phyloP scores from a whole-genome alignment of 2,113 vertebrate genomes.

The Patagioenas fasciata region DNA sequence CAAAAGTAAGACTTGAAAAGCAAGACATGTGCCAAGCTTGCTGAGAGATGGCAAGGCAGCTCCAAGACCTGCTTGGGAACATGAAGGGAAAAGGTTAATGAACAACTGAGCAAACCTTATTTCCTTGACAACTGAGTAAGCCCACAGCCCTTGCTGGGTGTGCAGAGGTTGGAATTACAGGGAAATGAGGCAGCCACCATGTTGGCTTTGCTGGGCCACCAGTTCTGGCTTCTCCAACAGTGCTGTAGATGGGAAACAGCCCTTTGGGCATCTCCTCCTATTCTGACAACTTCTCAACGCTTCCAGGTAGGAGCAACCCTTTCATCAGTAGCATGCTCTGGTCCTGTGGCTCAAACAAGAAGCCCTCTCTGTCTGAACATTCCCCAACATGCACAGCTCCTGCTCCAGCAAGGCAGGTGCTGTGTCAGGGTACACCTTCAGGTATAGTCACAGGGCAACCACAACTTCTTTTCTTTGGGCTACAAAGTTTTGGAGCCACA shows the following conservation, averaged over 20 bases:
- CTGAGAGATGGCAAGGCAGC: not conserved
- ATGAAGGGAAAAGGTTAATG: not conserved
- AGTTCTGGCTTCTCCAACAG: not conserved
- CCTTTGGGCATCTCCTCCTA: not conserved
- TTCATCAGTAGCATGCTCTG: accelerated
- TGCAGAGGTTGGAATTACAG: not conserved
- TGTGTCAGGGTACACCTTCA: not conserved
- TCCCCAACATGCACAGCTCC: not conserved
- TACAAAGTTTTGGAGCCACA: not conserved
- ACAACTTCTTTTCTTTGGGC: not conserved
- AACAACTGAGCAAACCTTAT: not conserved
- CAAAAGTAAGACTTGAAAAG: not conserved
- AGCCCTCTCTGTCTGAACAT: not conserved
- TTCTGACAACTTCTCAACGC: not conserved
- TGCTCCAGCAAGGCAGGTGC: not conserved
- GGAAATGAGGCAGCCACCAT: not conserved
- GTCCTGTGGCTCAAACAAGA: not conserved
- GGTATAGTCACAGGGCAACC: accelerated
- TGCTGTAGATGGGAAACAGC: not conserved
- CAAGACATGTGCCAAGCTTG: not conserved
- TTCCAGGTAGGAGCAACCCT: accelerated
- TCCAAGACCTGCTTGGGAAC: not conserved
- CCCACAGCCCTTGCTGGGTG: not conserved
- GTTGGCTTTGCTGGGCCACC: not conserved
- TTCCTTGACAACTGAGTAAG: accelerated